Percentiles rank a stretch among this genome's conserved stretches.
Evolutionary conservation across 30 jellyfish, hydroid and myxozoan genomes (phyloP).

Genomic region (Morbakka virulenta): DNA sequence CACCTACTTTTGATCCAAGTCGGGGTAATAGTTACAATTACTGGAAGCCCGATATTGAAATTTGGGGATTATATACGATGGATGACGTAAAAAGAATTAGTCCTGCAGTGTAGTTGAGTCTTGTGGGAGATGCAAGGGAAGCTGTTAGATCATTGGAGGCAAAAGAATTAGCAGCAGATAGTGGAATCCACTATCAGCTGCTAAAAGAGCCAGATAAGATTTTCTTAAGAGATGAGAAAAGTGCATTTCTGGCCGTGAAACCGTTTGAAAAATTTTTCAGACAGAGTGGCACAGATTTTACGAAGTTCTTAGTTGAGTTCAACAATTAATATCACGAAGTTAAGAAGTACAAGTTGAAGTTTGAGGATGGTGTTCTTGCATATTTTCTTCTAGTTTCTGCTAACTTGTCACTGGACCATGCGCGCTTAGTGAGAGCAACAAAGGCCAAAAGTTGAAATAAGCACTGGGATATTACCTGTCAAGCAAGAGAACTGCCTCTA

Average conservation of each 20-base stretch:
- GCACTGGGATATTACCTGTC: no score
- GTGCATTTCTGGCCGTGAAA: neutral
- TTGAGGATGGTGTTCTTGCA: no score
- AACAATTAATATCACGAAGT: neutral
- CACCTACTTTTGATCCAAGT: neutral
- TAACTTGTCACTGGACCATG: no score
- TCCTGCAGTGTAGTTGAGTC: neutral
- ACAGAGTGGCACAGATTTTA: neutral
- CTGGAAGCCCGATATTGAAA: neutral
- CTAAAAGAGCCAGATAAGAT: neutral
- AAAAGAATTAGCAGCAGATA: neutral
- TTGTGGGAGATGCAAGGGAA: neutral
- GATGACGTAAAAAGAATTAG: neutral
- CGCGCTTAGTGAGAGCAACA: neutral
- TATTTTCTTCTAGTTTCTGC: no score
- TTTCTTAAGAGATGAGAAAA: neutral
- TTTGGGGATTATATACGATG: neutral
- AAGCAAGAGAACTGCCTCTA: no score
- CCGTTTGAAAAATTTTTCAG: neutral
- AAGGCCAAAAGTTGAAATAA: no score
- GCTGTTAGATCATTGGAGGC: neutral
- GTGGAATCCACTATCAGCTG: neutral
- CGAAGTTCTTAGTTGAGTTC: constrained; percentile 1
- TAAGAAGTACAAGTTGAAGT: neutral
- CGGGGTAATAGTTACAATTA: neutral